These are phyloP conservation scores for Dryadula phaetusa DNA, from an alignment of 2,888 invertebrate genomes.

Conservation along the genomic window DNA sequence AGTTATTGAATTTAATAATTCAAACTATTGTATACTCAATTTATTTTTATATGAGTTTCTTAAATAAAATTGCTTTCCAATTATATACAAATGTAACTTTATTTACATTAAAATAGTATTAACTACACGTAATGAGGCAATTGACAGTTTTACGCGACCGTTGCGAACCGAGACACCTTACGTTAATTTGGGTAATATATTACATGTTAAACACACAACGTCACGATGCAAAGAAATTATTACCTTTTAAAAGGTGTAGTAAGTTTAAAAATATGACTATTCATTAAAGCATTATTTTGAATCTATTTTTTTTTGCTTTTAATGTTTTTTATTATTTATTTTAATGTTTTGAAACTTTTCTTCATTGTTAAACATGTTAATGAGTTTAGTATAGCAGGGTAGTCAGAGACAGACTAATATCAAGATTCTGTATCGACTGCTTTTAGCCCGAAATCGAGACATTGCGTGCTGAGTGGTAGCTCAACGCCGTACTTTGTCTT, in stretches of 20 bases:
- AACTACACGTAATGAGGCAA: background rate
- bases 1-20: no score
- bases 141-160: conserved; percentile 10
- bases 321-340: conserved; percentile 4
- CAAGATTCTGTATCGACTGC: no score
- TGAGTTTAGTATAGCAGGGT: background rate
- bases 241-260: conserved; percentile 36
- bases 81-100: background rate
- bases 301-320: conserved; percentile 13
- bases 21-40: no score
- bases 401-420: no score
- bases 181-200: conserved; percentile 18
- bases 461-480: no score
- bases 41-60: no score
- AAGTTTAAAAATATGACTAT: conserved; percentile 32
- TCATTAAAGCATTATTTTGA: conserved; percentile 31
- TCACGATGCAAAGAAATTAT: conserved; percentile 26
- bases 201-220: conserved; percentile 27
- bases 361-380: background rate
- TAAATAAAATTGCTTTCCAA: no score
- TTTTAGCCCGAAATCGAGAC: no score
- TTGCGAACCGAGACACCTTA: conserved; percentile 23
- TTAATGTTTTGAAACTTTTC: background rate
- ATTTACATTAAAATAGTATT: background rate
- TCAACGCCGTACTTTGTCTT: no score